phyloP scores from a whole-genome alignment of 2,888 invertebrate species.

The Dynastes tityus region DNA sequence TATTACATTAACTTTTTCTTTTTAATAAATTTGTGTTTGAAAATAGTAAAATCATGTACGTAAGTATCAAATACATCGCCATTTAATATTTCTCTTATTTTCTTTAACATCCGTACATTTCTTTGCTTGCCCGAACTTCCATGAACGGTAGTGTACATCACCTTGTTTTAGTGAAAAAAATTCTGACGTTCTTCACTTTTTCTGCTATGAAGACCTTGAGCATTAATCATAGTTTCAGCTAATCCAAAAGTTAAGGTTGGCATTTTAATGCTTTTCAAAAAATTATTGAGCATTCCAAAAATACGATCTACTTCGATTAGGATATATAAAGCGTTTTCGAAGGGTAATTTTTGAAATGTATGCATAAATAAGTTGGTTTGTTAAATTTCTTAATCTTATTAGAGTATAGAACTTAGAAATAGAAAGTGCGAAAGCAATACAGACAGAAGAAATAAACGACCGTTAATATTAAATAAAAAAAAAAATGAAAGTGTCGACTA shows the following conservation, averaged over 20 bases:
- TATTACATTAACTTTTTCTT: no score
- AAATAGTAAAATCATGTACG: no score
- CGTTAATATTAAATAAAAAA: not conserved
- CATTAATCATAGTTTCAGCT: not conserved
- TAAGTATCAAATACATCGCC: no score
- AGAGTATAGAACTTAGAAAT: not conserved
- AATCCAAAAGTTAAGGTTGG: not conserved
- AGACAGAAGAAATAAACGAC: not conserved
- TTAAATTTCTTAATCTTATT: not conserved
- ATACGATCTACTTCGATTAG: not conserved
- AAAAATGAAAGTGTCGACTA: not conserved
- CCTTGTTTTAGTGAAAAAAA: not conserved
- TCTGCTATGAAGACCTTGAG: slow-evolving; percentile 12
- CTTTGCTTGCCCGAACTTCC: no score
- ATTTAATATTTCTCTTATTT: no score
- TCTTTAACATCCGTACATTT: no score
- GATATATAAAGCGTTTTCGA: no score
- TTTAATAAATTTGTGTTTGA: no score
- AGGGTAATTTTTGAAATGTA: no score
- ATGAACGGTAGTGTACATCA: not conserved
- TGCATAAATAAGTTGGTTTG: no score
- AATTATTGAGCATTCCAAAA: not conserved
- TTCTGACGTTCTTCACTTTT: slow-evolving; percentile 22
- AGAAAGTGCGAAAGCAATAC: not conserved
- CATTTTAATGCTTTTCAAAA: not conserved